Conservation (phyloP, 2,888 invertebrate genomes). For the Euplagia quadripunctaria region DNA sequence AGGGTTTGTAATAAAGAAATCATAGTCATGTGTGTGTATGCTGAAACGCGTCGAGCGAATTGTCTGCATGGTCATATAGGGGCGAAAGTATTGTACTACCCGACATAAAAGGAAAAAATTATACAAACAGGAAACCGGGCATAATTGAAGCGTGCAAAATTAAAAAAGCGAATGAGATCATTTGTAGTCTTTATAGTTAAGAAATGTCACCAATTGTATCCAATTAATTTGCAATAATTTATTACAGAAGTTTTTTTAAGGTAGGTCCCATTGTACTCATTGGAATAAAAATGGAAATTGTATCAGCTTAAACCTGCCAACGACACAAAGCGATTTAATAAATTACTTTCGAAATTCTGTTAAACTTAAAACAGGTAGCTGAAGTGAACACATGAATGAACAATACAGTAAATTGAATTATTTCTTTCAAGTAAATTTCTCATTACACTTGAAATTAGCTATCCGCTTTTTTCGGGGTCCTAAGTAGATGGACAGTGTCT, state of each 20-base stretch:
- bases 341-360: slow-evolving; percentile 64
- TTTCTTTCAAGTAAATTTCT: slow-evolving; percentile 75
- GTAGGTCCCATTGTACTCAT: slow-evolving; percentile 31
- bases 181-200: too few species aligned
- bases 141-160: slow-evolving; percentile 11
- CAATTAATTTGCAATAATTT: slow-evolving; percentile 32
- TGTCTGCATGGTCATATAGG: slow-evolving; percentile 74
- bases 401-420: slow-evolving; percentile 76
- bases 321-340: slow-evolving; percentile 44
- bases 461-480: slow-evolving; percentile 61
- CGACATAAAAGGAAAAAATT: slow-evolving; percentile 53
- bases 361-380: slow-evolving; percentile 43
- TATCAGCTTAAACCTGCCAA: slow-evolving; percentile 45
- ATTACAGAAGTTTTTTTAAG: slow-evolving; percentile 33
- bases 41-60: slow-evolving; percentile 71
- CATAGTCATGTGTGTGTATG: slow-evolving; percentile 64
- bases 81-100: slow-evolving; percentile 29
- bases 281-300: slow-evolving; percentile 46
- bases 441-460: slow-evolving; percentile 83
- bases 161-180: not conserved
- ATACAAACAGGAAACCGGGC: slow-evolving; percentile 33
- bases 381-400: slow-evolving; percentile 55
- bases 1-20: slow-evolving; percentile 78
- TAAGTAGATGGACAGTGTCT: slow-evolving; percentile 77
- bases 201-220: slow-evolving; percentile 14